Percentiles rank a stretch among this genome's conserved stretches.
Conservation (phyloP, 2,888 invertebrate species). For the Aphidoletes aphidimyza region DNA sequence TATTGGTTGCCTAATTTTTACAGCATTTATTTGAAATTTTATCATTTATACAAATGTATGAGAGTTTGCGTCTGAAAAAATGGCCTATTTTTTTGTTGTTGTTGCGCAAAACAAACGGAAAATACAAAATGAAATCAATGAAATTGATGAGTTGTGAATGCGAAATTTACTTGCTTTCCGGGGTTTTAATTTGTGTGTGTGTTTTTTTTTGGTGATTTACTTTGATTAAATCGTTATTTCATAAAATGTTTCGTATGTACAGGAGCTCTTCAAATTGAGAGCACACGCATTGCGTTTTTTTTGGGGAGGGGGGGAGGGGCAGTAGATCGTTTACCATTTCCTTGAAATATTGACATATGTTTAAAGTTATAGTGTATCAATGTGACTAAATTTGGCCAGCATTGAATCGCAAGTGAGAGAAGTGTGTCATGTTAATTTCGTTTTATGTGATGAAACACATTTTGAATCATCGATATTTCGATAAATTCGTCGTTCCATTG, state of each 20-base stretch:
- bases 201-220: too few species aligned
- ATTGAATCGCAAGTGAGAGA: too few species aligned
- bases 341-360: constrained; percentile 28
- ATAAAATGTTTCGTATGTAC: background rate
- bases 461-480: too few species aligned
- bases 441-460: too few species aligned
- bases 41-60: constrained; percentile 26
- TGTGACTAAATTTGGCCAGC: too few species aligned
- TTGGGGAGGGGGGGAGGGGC: background rate
- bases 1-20: constrained; percentile 13
- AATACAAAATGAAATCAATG: background rate
- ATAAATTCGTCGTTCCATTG: too few species aligned
- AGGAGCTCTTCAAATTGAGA: constrained; percentile 37
- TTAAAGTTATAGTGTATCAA: constrained; percentile 16
- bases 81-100: background rate
- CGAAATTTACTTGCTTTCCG: constrained; percentile 7
- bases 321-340: constrained; percentile 7
- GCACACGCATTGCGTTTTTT: constrained; percentile 14
- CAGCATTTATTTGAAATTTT: constrained; percentile 39
- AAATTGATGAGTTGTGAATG: background rate
- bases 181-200: too few species aligned
- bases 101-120: background rate
- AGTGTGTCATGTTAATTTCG: too few species aligned
- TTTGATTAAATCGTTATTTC: constrained; percentile 14
- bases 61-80: background rate